Base-by-base conservation (phyloP, 2,888 invertebrate genomes). In the Melipona bicolor region DNA sequence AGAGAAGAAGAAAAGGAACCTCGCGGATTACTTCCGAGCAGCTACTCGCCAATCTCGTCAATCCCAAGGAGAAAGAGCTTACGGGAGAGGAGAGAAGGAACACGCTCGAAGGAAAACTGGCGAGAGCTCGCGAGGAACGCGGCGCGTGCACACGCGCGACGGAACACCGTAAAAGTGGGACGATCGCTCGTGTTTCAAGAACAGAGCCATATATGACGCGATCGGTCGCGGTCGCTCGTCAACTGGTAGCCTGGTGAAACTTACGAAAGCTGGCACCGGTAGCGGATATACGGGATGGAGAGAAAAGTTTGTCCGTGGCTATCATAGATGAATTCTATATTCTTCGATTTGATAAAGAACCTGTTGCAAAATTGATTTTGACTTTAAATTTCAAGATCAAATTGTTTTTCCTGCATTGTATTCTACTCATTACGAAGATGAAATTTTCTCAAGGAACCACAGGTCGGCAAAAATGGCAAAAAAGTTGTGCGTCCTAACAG, bases 131-230 rank as follows among this genome's bases (percentile, higher is more conserved):
- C 56, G 62, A 61, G 65, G 74, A 77, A 59, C 68, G 56, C 56
- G 50, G 61, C 56, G 69, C 32, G 67, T 49, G 50, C 68, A 67
- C 36, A 50, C 64, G 59, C 50, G 64, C 79, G 64, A 54, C 62
- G 69, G 83, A 77, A 67, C 65, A 32, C 43, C 43, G 88, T 78
- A 77, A 88, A 89, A 89, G 89, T 89, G 84, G 89, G 84, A 88
- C 89, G 88, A 74, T 80, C 73, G 81, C 61, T 75, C 72, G 77
- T 62, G 86, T 86, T 86, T 86, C 88, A 89, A 88, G 86, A 89
- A 86, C 88, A 88, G 81, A 61, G 56, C 85, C 87, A 83, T 88
- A 88, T 89, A 87, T 88, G 89, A 86, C 64, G 82, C 79, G 84
- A 67, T 59, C 70, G 65, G 70, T 50, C 49, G 70, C 59, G 77